Conservation (phyloP, 2,797 vertebrate genomes). For the Lycodopsis pacificus region DNA sequence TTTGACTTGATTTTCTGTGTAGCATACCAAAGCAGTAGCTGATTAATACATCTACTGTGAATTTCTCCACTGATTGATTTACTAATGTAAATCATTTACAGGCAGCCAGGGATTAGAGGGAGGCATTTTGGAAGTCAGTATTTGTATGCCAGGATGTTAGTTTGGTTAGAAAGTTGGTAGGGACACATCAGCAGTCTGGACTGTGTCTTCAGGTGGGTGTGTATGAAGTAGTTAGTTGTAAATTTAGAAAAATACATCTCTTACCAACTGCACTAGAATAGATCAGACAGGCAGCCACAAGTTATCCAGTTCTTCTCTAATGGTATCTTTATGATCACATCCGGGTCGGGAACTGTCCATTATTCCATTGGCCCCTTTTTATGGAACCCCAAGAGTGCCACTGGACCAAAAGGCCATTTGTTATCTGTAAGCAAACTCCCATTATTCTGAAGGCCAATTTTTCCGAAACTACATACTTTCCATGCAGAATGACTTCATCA, state of each 20-base stretch:
- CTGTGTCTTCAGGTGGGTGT: background rate
- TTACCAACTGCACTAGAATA: background rate
- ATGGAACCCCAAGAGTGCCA: background rate
- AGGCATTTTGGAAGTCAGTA: background rate
- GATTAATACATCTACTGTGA: constrained; percentile 1
- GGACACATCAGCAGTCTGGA: background rate
- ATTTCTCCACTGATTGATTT: constrained; percentile 19
- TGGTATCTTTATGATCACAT: background rate
- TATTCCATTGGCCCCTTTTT: background rate
- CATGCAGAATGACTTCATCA: background rate
- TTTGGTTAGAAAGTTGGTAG: background rate
- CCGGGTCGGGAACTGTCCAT: background rate
- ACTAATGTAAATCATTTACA: background rate
- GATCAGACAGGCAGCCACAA: background rate
- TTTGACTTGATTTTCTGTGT: constrained; percentile 15
- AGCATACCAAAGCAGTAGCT: background rate
- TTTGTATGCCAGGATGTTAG: background rate
- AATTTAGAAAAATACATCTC: background rate
- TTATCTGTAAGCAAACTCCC: background rate
- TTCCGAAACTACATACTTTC: background rate
- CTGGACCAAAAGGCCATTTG: background rate
- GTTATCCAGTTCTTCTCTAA: background rate
- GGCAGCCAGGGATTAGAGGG: background rate
- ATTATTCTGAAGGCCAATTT: background rate
- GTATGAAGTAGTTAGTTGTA: background rate